These are phyloP conservation scores for Eudemis profundana DNA, from an alignment of 2,888 invertebrate species.

Conservation along the genomic window DNA sequence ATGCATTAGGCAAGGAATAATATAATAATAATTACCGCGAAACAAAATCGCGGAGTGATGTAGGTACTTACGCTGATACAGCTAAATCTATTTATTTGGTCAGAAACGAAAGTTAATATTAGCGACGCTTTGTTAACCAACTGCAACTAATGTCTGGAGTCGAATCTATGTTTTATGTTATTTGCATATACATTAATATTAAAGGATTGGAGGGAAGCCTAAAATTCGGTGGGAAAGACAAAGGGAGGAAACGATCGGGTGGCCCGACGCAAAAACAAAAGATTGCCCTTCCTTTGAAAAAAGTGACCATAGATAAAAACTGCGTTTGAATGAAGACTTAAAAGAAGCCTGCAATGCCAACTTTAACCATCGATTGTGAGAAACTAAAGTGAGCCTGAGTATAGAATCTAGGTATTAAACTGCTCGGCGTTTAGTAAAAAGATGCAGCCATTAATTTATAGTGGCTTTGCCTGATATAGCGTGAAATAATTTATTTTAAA, in stretches of 20 bases:
- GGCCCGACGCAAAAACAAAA: conserved; percentile 74
- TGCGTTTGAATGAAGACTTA: conserved; percentile 61
- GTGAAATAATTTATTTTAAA: conserved; percentile 4
- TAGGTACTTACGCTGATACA: not conserved
- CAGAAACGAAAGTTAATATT: not conserved
- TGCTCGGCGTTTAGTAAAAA: too few relatives aligned
- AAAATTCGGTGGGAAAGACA: conserved; percentile 75
- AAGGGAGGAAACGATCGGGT: conserved; percentile 80
- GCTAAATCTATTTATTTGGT: not conserved
- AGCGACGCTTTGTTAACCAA: not conserved
- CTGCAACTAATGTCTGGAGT: not conserved
- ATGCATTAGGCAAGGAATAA: too few relatives aligned
- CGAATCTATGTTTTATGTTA: conserved; percentile 49
- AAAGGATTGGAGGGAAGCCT: conserved; percentile 70
- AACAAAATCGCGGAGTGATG: too few relatives aligned
- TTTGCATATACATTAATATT: conserved; percentile 68
- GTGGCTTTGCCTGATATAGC: not conserved
- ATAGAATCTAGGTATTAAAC: too few relatives aligned
- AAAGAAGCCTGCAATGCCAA: conserved; percentile 44
- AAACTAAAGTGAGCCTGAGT: too few relatives aligned
- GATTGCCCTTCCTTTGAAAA: conserved; percentile 67
- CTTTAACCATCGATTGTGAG: conserved; percentile 10
- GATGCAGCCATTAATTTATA: not conserved
- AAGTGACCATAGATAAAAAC: conserved; percentile 54
- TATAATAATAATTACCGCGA: too few relatives aligned